phyloP scores from a whole-genome alignment of 64 coral and sea anemone species.

The Astreopora myriophthalma region DNA sequence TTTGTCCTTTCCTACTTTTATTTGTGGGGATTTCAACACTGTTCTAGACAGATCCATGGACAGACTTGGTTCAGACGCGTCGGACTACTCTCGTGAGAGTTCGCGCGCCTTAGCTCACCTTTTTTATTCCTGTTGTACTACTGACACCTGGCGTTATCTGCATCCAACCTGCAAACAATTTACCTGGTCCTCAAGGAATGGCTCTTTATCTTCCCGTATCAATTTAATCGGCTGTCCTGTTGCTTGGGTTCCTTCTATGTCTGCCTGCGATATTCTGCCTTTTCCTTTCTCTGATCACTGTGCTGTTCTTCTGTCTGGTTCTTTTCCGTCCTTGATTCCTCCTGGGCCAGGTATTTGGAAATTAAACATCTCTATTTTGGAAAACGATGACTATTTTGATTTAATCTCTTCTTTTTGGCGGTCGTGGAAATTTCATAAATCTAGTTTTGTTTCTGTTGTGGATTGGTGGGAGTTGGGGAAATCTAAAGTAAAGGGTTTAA shows the following conservation, averaged over 20 bases:
- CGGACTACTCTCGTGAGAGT: neutral
- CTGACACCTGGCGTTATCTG: neutral
- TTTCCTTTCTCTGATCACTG: constrained; percentile 58
- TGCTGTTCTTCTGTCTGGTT: neutral
- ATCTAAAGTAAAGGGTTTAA: neutral
- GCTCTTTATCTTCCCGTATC: neutral
- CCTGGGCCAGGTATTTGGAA: constrained; percentile 31
- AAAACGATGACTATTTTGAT: neutral
- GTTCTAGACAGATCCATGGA: neutral
- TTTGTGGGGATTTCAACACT: neutral
- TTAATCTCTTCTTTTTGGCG: neutral
- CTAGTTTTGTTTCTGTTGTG: neutral
- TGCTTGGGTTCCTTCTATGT: neutral
- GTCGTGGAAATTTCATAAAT: neutral
- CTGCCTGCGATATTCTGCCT: neutral
- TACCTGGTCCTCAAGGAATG: neutral
- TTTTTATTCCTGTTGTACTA: neutral
- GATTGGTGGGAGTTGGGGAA: constrained; percentile 55
- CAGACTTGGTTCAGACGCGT: neutral
- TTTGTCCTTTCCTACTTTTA: neutral
- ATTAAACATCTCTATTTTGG: neutral
- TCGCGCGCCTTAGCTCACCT: neutral
- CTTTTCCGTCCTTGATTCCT: neutral
- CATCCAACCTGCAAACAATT: neutral
- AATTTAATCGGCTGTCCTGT: neutral